Conservation (phyloP, 2,797 vertebrate species). For the Cyprinodon diabolis region DNA sequence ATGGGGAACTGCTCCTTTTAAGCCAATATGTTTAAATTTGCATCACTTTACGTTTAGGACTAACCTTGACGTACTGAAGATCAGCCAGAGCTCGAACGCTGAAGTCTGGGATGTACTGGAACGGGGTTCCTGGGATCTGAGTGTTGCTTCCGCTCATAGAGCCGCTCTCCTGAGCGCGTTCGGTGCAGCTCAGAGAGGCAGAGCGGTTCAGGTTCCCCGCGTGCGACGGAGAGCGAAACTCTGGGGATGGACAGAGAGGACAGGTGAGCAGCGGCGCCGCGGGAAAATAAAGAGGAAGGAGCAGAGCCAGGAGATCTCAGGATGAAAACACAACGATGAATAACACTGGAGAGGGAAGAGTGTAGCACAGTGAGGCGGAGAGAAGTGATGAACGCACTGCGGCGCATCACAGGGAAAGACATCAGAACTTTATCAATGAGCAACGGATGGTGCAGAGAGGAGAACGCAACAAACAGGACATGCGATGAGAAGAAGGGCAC, state of each 20-base stretch:
- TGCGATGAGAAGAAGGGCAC: conserved; percentile 40
- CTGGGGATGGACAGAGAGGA: conserved; percentile 68
- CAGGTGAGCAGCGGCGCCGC: conserved; percentile 2
- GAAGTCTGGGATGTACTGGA: conserved; percentile 92
- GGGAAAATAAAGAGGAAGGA: neutral
- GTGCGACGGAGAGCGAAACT: conserved; percentile 89
- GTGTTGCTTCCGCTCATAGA: conserved; percentile 82
- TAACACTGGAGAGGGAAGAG: conserved; percentile 15
- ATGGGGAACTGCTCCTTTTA: too few relatives aligned
- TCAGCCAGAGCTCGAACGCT: conserved; percentile 90
- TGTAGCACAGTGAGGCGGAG: conserved; percentile 2
- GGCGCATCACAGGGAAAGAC: conserved; percentile 27
- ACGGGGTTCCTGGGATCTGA: conserved; percentile 79
- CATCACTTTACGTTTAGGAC: too few relatives aligned
- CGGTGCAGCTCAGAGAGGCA: conserved; percentile 87
- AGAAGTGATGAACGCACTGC: conserved; percentile 17
- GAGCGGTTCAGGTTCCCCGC: conserved; percentile 88
- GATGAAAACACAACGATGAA: neutral
- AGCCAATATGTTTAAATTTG: too few relatives aligned
- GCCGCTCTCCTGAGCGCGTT: conserved; percentile 77
- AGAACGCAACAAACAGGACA: conserved; percentile 47
- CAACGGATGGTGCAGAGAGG: neutral
- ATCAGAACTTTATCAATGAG: conserved; percentile 21
- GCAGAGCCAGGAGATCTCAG: neutral
- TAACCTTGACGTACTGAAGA: conserved; percentile 95